These are phyloP conservation scores for Parthenolecanium corni DNA, from an alignment of 2,888 invertebrate species.

Conservation along the genomic window DNA sequence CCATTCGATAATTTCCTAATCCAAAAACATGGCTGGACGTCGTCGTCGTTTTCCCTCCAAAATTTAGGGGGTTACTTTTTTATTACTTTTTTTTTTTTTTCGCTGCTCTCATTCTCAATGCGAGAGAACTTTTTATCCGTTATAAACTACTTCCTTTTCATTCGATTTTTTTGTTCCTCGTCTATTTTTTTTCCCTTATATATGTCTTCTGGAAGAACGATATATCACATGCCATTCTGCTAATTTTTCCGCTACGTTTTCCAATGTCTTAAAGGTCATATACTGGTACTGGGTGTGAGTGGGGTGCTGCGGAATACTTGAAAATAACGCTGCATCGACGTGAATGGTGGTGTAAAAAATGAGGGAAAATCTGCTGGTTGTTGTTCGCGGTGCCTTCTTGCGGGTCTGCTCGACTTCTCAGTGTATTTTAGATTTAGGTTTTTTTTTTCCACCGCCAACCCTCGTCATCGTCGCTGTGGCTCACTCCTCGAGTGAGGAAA, in stretches of 20 bases:
- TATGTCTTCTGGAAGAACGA: background rate
- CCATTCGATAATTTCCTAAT: slow-evolving; percentile 26
- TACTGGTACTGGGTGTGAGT: background rate
- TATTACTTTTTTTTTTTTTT: slow-evolving; percentile 14
- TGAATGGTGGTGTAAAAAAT: background rate
- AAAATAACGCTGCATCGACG: background rate
- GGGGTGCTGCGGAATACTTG: background rate
- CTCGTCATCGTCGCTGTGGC: too few species aligned
- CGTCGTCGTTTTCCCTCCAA: background rate
- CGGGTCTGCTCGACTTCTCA: too few species aligned
- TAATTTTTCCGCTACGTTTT: slow-evolving; percentile 12
- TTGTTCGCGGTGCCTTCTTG: too few species aligned
- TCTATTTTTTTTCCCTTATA: background rate
- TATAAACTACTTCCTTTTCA: slow-evolving; percentile 24
- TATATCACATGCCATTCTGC: background rate
- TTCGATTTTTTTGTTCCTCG: background rate
- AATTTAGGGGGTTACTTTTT: slow-evolving; percentile 1
- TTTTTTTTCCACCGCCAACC: too few species aligned
- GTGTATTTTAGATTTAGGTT: too few species aligned
- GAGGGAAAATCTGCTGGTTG: too few species aligned
- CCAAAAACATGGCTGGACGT: background rate
- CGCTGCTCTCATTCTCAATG: background rate
- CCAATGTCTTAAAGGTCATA: slow-evolving; percentile 2
- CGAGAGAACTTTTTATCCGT: slow-evolving; percentile 24
- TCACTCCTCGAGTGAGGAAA: too few species aligned